Percentiles rank a stretch among this genome's conserved stretches.
phyloP scores from a whole-genome alignment of 2,797 vertebrate species.

The Enteromius viviparus region DNA sequence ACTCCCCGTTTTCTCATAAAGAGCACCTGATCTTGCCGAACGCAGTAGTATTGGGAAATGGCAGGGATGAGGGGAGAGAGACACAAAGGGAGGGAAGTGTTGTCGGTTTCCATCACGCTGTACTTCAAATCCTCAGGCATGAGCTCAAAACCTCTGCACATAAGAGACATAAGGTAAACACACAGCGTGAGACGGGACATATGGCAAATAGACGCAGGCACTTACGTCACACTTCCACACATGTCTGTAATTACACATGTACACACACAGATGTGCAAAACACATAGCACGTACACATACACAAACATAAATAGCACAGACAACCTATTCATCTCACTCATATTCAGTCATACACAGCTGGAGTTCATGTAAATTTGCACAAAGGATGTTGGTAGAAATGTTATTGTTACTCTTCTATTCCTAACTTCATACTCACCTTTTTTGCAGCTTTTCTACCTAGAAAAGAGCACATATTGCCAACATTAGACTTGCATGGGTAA shows the following conservation, averaged over 20 bases:
- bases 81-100: conserved; percentile 18
- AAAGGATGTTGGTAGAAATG: background rate
- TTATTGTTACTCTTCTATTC: background rate
- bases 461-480: conserved; percentile 52
- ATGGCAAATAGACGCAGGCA: conserved; percentile 20
- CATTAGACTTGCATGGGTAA: background rate
- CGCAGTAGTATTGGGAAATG: background rate
- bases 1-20: conserved; percentile 22
- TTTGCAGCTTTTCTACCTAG: conserved; percentile 57
- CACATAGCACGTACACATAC: background rate
- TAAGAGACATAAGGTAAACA: conserved; percentile 55
- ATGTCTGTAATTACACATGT: conserved; percentile 21
- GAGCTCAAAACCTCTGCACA: conserved; percentile 55
- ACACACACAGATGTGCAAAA: conserved; percentile 2
- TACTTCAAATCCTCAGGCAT: conserved; percentile 39
- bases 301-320: background rate
- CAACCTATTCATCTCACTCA: conserved; percentile 5
- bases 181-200: conserved; percentile 19
- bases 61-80: conserved; percentile 6
- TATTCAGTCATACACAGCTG: background rate
- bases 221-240: conserved; percentile 37
- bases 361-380: background rate
- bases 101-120: conserved; percentile 49
- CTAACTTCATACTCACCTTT: conserved; percentile 63
- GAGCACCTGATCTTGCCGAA: conserved; percentile 34